phyloP scores from a whole-genome alignment of 2,113 vertebrate species.

The Esox niger region DNA sequence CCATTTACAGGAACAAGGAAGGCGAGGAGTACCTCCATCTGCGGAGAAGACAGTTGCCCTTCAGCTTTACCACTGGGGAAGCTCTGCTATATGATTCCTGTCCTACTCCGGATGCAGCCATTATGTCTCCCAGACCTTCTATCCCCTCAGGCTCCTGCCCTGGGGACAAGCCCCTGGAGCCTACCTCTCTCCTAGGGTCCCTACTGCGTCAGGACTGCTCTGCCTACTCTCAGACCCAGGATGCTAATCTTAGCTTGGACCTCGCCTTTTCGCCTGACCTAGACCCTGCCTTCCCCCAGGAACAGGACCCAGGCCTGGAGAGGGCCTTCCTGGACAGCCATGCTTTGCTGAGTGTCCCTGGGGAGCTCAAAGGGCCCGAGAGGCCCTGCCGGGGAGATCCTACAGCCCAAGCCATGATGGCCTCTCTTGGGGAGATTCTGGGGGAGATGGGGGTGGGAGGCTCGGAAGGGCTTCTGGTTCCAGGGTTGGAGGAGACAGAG shows the following conservation, averaged over 20 bases:
- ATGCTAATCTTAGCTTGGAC: not conserved
- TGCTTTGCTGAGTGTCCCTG: not conserved
- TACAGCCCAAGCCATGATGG: not conserved
- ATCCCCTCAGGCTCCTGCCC: not conserved
- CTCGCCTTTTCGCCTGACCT: not conserved
- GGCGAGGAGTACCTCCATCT: constrained; percentile 60
- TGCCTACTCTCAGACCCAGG: not conserved
- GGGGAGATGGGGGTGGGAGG: not conserved
- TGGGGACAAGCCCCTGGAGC: not conserved
- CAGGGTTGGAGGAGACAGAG: fast-evolving
- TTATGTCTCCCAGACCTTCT: too few species aligned
- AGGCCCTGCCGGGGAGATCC: not conserved
- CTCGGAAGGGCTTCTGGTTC: constrained; percentile 23
- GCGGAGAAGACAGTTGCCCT: constrained; percentile 52
- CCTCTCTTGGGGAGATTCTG: constrained; percentile 36
- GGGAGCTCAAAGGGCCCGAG: not conserved
- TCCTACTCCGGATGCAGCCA: not conserved
- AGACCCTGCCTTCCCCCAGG: not conserved
- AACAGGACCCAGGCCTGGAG: constrained; percentile 14
- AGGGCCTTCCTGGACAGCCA: constrained; percentile 10
- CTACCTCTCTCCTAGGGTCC: constrained; percentile 50
- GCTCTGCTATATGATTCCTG: constrained; percentile 40
- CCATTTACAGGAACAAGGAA: constrained; percentile 41
- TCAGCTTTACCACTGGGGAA: constrained; percentile 57
- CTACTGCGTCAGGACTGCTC: constrained; percentile 51